Percentiles rank a stretch among this genome's conserved stretches.
Evolutionary conservation across 1,140 invertebrate genomes (phyloP).

Genomic region (Drosophila lowei): DNA sequence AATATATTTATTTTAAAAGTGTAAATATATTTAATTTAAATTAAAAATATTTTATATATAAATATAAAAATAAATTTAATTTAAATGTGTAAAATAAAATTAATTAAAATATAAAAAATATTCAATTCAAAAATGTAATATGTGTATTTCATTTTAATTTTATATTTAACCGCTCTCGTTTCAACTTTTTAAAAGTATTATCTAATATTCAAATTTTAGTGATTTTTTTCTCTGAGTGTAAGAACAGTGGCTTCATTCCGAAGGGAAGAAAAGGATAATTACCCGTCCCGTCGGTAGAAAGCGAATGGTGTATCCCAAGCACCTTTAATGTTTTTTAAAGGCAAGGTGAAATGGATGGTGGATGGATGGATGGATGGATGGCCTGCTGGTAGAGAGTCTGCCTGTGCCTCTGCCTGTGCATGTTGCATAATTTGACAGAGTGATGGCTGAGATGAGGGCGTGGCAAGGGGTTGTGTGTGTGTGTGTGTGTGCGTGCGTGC

Average conservation of each 20-base stretch:
- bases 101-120: background rate
- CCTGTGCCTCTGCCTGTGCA: constrained; percentile 27
- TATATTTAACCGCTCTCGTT: too few relatives aligned
- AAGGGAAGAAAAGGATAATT: too few relatives aligned
- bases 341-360: constrained; percentile 23
- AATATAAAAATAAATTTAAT: background rate
- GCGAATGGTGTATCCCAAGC: too few relatives aligned
- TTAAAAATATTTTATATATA: too few relatives aligned
- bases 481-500: background rate
- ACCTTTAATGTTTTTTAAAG: constrained; percentile 33
- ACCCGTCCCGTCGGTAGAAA: background rate
- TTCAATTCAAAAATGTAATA: too few relatives aligned
- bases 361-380: constrained; percentile 10
- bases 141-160: too few relatives aligned
- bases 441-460: constrained; percentile 12
- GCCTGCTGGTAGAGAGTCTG: background rate
- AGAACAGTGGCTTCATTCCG: too few relatives aligned
- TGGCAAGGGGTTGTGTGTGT: background rate
- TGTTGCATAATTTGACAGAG: constrained; percentile 67
- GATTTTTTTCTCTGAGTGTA: too few relatives aligned
- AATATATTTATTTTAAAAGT: too few relatives aligned
- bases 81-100: background rate
- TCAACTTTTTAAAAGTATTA: too few relatives aligned
- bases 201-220: too few relatives aligned
- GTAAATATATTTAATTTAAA: too few relatives aligned